These are phyloP conservation scores for Amiota communis DNA, from an alignment of 2,888 invertebrate species.

Conservation along the genomic window DNA sequence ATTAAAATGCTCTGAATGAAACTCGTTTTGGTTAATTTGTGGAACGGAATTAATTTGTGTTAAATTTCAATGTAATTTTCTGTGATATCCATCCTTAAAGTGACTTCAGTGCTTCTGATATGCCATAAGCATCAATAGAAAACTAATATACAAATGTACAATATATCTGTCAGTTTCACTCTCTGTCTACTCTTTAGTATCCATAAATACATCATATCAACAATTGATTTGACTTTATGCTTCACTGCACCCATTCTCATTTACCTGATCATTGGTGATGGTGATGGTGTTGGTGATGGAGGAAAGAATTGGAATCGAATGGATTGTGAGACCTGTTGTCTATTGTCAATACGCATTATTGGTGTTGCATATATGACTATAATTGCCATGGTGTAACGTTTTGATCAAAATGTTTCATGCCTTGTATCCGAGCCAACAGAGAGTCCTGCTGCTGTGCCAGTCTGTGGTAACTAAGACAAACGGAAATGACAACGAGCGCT, in stretches of 20 bases:
- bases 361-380: not conserved
- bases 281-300: too few relatives aligned
- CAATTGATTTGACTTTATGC: constrained; percentile 4
- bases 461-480: constrained; percentile 1
- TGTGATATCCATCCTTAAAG: not conserved
- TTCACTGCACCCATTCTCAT: not conserved
- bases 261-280: not conserved
- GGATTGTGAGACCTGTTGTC: not conserved
- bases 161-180: constrained; percentile 18
- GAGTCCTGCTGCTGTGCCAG: not conserved
- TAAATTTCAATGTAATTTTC: not conserved
- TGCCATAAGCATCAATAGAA: not conserved
- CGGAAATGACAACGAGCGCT: constrained; percentile 9
- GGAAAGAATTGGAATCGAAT: too few relatives aligned
- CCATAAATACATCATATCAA: constrained; percentile 15
- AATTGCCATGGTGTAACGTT: constrained; percentile 17
- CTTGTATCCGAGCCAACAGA: not conserved
- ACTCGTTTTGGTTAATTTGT: too few relatives aligned
- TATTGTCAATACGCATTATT: not conserved
- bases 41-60: not conserved
- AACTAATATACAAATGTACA: constrained; percentile 16
- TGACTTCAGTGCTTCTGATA: not conserved
- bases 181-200: not conserved
- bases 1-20: too few relatives aligned
- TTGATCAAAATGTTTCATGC: not conserved